Conservation (phyloP, 1,140 invertebrate species). For the Dendrolimus kikuchii region DNA sequence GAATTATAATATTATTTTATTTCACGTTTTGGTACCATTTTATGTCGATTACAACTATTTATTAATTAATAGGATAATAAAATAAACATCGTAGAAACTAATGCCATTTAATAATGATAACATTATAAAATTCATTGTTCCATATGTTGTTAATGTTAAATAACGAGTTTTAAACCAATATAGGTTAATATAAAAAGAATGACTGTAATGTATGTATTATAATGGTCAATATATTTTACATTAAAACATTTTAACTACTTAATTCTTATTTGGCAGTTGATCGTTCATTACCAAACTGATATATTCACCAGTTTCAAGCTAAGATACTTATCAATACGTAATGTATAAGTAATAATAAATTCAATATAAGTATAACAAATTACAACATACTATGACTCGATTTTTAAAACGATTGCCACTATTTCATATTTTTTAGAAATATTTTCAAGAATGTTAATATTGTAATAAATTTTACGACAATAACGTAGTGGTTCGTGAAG, state of each 20-base stretch:
- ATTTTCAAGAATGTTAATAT: constrained; percentile 40
- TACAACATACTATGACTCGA: constrained; percentile 49
- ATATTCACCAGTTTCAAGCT: constrained; percentile 37
- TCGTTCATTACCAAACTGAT: constrained; percentile 43
- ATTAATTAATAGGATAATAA: constrained; percentile 1
- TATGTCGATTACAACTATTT: constrained; percentile 1
- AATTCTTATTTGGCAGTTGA: constrained; percentile 59
- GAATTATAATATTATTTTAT: constrained; percentile 30
- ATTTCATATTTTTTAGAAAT: constrained; percentile 29
- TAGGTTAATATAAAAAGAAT: constrained; percentile 28
- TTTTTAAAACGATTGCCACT: constrained; percentile 41
- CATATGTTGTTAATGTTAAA: constrained; percentile 13
- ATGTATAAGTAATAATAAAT: constrained; percentile 22
- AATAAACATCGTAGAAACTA: not conserved
- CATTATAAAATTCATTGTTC: constrained; percentile 10
- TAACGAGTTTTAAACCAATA: constrained; percentile 15
- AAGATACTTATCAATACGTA: constrained; percentile 46
- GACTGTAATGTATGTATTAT: constrained; percentile 37
- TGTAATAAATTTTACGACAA: constrained; percentile 41
- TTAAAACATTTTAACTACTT: constrained; percentile 63
- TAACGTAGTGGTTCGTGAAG: constrained; percentile 30
- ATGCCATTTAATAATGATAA: too few species aligned
- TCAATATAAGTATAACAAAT: constrained; percentile 51
- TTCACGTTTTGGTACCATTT: constrained; percentile 40
- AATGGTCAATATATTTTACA: constrained; percentile 43